Evolutionary conservation across 1,140 invertebrate species (phyloP), one percentile per base, ranked within the genome.

Genomic region (Caenorhabditis remanei): DNA sequence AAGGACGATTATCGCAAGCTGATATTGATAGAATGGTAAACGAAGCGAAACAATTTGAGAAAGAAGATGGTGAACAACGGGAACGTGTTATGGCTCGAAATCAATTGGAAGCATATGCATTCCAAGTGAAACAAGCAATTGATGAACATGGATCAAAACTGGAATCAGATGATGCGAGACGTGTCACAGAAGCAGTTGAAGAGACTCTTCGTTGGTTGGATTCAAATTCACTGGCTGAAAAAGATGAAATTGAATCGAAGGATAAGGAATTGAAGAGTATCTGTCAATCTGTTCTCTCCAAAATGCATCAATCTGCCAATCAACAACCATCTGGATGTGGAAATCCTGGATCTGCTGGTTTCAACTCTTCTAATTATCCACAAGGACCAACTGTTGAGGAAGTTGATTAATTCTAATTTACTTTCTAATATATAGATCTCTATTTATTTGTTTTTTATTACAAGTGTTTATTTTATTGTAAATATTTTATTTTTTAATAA

Each of bases 251-350:
- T 56, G 90, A 94, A 40, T 87, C 92, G 56, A 92, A 93, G 85
- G 48, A 92, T 32, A 90, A 94, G 85, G 94, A 94, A 86, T 41
- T 94, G 16, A 91, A 93, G 86, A 93, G 91, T 50, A 90, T 95
- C 7, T 96, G 95, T 88, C 93, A 94, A 48, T 95, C 96, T 0
- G 94, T 96, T 56, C 96, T 93, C 90, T 87, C 90, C 56, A 93
- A 93, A 84, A 85, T 93, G 43, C 92, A 93, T 86, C 46, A 55
- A 58, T 53, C 50, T 21, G 88, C 75, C 16, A 58, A 84, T 41
- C 84, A 58, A 58, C 65, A 63, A 14, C 48, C 53, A 7, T 53
- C 61, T 67, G 87, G 83, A 32, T 63, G 61, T 63, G 61, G 61
- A 63, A 63, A 63, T 63, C 21, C 61, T 32, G 21, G 61, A 63